phyloP scores from a whole-genome alignment of 2,888 invertebrate species.

The Junonia oenone region DNA sequence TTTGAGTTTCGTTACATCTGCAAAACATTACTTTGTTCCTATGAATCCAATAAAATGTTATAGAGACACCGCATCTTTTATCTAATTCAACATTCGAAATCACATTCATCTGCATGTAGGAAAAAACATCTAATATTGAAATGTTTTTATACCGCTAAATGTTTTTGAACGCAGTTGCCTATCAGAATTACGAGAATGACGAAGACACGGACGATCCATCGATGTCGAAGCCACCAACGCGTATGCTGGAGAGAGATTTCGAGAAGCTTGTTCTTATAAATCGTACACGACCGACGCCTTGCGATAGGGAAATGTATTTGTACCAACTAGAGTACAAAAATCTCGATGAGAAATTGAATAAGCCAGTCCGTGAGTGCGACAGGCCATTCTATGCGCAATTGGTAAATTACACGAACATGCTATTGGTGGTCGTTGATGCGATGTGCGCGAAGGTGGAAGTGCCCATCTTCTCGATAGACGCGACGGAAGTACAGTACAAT shows the following conservation, averaged over 20 bases:
- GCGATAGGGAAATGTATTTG: constrained; percentile 86
- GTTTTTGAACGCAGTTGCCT: constrained; percentile 44
- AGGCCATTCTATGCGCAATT: constrained; percentile 86
- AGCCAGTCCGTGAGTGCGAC: constrained; percentile 58
- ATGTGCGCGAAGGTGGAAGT: constrained; percentile 78
- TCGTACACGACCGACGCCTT: constrained; percentile 90
- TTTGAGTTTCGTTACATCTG: background rate
- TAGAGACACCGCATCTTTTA: background rate
- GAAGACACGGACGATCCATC: constrained; percentile 63
- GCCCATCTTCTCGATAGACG: constrained; percentile 59
- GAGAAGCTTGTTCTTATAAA: constrained; percentile 84
- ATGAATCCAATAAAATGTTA: background rate
- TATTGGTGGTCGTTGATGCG: constrained; percentile 87
- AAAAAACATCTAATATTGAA: background rate
- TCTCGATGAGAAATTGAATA: constrained; percentile 72
- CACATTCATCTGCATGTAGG: constrained; percentile 13
- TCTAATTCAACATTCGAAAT: background rate
- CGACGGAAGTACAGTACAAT: constrained; percentile 75
- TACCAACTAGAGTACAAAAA: constrained; percentile 74
- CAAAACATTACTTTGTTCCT: background rate
- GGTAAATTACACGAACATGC: constrained; percentile 88
- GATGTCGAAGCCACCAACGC: constrained; percentile 62
- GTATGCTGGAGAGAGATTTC: constrained; percentile 77
- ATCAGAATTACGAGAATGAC: constrained; percentile 72
- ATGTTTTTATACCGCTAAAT: background rate